Evolutionary conservation across 2,113 vertebrate species (phyloP).

Genomic region (Bos taurus): DNA sequence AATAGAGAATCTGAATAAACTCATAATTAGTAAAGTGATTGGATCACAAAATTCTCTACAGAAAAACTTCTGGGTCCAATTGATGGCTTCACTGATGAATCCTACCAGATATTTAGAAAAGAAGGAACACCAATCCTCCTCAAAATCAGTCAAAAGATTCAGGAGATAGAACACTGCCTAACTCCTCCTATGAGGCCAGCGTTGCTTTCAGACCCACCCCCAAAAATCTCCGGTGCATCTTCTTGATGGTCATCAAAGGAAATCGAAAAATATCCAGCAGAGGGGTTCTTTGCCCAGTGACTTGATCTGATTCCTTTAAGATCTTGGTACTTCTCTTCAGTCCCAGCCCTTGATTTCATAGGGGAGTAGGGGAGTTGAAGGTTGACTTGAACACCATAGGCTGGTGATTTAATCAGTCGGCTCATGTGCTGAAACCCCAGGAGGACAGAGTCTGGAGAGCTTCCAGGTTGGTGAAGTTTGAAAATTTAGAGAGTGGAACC

Average conservation of each 20-base stretch:
- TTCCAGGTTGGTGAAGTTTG: background rate
- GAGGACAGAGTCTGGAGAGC: background rate
- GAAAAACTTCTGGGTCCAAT: background rate
- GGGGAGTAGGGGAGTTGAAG: background rate
- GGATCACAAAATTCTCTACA: background rate
- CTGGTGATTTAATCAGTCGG: background rate
- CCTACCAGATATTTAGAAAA: background rate
- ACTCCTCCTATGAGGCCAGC: background rate
- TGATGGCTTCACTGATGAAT: background rate
- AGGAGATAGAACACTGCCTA: background rate
- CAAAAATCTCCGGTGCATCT: too few species aligned
- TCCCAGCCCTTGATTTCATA: background rate
- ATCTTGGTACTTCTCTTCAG: background rate
- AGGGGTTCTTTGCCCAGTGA: too few species aligned
- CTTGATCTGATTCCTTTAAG: too few species aligned
- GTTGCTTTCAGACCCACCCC: too few species aligned
- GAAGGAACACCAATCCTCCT: background rate
- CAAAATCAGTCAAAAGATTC: background rate
- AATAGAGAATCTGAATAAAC: background rate
- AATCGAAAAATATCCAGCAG: too few species aligned
- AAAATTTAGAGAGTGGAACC: background rate
- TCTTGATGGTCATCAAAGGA: too few species aligned
- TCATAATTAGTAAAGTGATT: background rate
- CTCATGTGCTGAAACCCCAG: background rate
- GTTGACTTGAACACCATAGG: background rate